These are phyloP conservation scores for Ageneiosus marmoratus DNA, from an alignment of 2,113 vertebrate genomes.

Conservation along the genomic window DNA sequence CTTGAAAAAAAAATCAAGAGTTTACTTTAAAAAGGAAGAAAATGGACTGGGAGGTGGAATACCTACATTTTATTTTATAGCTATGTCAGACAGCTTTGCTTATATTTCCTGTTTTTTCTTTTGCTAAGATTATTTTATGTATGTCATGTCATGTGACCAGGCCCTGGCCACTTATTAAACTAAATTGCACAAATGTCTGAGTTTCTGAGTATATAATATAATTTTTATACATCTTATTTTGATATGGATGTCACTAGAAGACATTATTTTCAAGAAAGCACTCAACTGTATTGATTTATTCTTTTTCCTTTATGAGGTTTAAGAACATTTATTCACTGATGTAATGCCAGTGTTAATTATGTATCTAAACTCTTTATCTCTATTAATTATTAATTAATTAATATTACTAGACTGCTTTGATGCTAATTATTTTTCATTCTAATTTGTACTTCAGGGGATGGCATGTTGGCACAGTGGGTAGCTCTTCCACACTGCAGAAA, in stretches of 20 bases:
- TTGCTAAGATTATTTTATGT: neutral
- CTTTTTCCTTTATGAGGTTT: too few species aligned
- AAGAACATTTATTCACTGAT: neutral
- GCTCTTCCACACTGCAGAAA: too few species aligned
- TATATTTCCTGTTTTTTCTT: neutral
- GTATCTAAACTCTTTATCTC: neutral
- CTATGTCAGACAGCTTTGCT: neutral
- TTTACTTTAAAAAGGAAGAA: neutral
- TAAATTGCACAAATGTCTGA: too few species aligned
- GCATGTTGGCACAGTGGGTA: too few species aligned
- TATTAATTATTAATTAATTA: too few species aligned
- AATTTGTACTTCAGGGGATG: too few species aligned
- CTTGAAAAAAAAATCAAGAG: neutral
- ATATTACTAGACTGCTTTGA: neutral
- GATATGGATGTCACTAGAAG: neutral
- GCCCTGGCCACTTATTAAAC: too few species aligned
- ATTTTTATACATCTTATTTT: neutral
- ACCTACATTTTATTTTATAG: neutral
- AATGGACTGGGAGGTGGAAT: neutral
- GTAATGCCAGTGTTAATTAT: neutral
- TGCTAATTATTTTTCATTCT: neutral
- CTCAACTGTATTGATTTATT: neutral
- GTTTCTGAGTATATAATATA: neutral
- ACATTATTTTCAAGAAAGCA: neutral
- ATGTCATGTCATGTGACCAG: neutral